phyloP scores from a whole-genome alignment of 2,113 vertebrate species.

The Onychostruthus taczanowskii region DNA sequence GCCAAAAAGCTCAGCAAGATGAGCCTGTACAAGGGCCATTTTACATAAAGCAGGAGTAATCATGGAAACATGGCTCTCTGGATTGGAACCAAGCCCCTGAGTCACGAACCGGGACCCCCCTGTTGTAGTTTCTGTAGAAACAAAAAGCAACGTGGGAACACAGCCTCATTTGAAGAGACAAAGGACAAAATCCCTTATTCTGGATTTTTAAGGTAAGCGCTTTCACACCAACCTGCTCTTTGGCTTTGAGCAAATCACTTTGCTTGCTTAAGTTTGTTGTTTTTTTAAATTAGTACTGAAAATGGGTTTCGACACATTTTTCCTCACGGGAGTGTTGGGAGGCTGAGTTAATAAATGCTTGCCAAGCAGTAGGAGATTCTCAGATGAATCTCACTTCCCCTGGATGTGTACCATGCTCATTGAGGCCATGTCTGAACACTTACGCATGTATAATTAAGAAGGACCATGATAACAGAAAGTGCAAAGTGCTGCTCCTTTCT shows the following conservation, averaged over 20 bases:
- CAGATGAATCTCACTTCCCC: slow-evolving; percentile 63
- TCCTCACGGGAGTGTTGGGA: slow-evolving; percentile 53
- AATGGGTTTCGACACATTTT: slow-evolving; percentile 63
- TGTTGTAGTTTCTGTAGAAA: slow-evolving; percentile 31
- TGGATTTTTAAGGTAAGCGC: slow-evolving; percentile 22
- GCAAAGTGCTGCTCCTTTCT: slow-evolving; percentile 32
- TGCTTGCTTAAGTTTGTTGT: slow-evolving; percentile 41
- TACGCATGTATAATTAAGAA: slow-evolving; percentile 59
- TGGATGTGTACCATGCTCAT: slow-evolving; percentile 46
- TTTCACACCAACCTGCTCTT: slow-evolving; percentile 40
- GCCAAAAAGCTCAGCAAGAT: slow-evolving; percentile 48
- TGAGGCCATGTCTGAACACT: slow-evolving; percentile 48
- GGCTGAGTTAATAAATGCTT: slow-evolving; percentile 36
- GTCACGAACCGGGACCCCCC: neutral
- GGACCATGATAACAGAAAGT: slow-evolving; percentile 50
- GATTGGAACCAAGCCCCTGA: slow-evolving; percentile 50
- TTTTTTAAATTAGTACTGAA: slow-evolving; percentile 48
- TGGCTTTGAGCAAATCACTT: slow-evolving; percentile 50
- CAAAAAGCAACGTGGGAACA: neutral
- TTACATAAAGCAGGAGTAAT: slow-evolving; percentile 54
- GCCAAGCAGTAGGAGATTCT: slow-evolving; percentile 43
- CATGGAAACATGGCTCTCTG: slow-evolving; percentile 47
- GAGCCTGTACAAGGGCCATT: slow-evolving; percentile 55
- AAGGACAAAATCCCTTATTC: slow-evolving; percentile 40
- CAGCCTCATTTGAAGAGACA: neutral